Base-by-base conservation (phyloP, 2,888 invertebrate genomes). In the Aleiodes alternator region DNA sequence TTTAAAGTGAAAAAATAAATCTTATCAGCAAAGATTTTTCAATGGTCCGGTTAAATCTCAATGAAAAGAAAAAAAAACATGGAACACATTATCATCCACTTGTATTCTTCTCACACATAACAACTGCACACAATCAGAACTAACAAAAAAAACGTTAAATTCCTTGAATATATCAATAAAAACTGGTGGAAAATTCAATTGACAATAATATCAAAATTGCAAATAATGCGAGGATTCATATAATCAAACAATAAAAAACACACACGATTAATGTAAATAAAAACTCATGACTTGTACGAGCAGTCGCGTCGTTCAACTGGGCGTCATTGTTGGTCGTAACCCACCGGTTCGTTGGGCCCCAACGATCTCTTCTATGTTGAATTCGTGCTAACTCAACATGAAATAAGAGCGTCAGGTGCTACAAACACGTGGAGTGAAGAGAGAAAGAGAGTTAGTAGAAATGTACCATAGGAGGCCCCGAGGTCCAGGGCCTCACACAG, bases 271-370 rank as follows among this genome's bases (percentile, higher is more conserved):
- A 50, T 68, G 14, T 51, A 31, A 70, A 72, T 69, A 61, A 75
- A 70, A 50, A 70, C 50, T 53, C n/a, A 70, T 34, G 34, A 34
- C 69, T 23, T 78, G 77, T 79, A 77, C 85, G 87, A 84, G 79
- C 80, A 79, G 79, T 80, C 85, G 87, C 81, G 85, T 82, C 81
- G 85, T 82, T 84, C 79, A 84, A 88, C 89, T 88, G 88, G 86
- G 87, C 88, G 87, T 89, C 87, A 88, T 88, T 88, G 88, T 87
- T 84, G 84, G 82, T 80, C 78, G 81, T 82, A 81, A 80, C 82
- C 82, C 82, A 82, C 76, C 80, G 81, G 79, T 76, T 80, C 78
- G 80, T 76, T 80, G 76, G 81, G 81, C 84, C 82, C 87, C 86
- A 23, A 23, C 23, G 87, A 86, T 88, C 86, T 86, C 86, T 85